These are phyloP conservation scores for Pachydiplax longipennis DNA, from an alignment of 2,888 invertebrate species.

Conservation along the genomic window DNA sequence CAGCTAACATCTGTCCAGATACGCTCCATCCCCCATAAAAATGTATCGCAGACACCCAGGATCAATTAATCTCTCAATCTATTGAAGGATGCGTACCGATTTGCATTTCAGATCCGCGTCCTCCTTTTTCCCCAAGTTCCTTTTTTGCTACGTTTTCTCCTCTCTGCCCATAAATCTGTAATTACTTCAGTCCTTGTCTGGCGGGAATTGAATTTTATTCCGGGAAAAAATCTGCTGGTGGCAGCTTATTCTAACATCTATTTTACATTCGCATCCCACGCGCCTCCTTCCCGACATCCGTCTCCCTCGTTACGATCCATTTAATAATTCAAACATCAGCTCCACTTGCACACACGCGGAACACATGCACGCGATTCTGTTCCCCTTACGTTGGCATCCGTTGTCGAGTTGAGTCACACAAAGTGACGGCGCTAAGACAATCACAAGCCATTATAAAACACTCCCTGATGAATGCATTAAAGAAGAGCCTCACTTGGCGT, in stretches of 20 bases:
- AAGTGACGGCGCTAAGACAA: background rate
- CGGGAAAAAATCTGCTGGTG: background rate
- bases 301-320: background rate
- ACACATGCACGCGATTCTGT: background rate
- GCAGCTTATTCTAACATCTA: background rate
- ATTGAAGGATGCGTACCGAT: too few species aligned
- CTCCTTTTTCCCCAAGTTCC: too few species aligned
- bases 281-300: background rate
- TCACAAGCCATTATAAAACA: background rate
- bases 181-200: background rate
- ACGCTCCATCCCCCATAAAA: too few species aligned
- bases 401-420: slow-evolving; percentile 1
- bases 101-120: too few species aligned
- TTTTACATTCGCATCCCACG: background rate
- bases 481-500: background rate
- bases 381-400: background rate
- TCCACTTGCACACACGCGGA: background rate
- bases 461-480: background rate
- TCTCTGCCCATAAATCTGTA: background rate
- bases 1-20: too few species aligned
- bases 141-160: background rate
- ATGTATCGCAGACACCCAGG: too few species aligned
- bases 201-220: background rate
- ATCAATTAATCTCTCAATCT: too few species aligned
- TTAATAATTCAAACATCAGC: background rate